Percentiles rank a stretch among this genome's conserved stretches.
These are phyloP conservation scores for Podarcis siculus DNA, from an alignment of 2,797 vertebrate species.

Conservation along the genomic window DNA sequence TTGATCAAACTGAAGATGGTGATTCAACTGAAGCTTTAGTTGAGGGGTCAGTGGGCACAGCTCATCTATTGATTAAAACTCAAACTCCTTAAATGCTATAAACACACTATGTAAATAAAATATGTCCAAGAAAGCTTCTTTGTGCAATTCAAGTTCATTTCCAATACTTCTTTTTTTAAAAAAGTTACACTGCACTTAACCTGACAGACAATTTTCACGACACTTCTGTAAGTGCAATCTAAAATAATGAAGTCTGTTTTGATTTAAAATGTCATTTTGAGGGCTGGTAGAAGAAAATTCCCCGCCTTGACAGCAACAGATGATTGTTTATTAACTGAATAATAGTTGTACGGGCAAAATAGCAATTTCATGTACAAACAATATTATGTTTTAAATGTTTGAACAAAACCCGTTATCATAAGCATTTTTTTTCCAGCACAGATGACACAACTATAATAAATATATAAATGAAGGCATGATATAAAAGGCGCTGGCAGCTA, in stretches of 20 bases:
- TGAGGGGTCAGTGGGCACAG: not conserved
- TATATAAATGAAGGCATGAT: not conserved
- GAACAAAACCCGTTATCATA: slow-evolving; percentile 62
- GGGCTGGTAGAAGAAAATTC: slow-evolving; percentile 61
- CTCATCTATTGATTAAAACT: not conserved
- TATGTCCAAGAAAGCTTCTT: slow-evolving; percentile 51
- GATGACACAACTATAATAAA: slow-evolving; percentile 37
- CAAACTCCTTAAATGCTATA: not conserved
- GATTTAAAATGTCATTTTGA: slow-evolving; percentile 65
- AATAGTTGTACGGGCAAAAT: slow-evolving; percentile 67
- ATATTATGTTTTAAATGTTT: slow-evolving; percentile 56
- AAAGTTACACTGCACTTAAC: slow-evolving; percentile 50
- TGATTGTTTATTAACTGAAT: slow-evolving; percentile 65
- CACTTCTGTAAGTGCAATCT: slow-evolving; percentile 31
- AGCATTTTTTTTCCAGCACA: slow-evolving; percentile 36
- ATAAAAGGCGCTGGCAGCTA: not conserved
- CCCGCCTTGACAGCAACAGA: slow-evolving; percentile 66
- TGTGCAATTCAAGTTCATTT: slow-evolving; percentile 56
- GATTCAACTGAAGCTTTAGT: not conserved
- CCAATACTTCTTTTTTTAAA: slow-evolving; percentile 25
- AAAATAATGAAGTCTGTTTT: slow-evolving; percentile 42
- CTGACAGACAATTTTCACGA: slow-evolving; percentile 56
- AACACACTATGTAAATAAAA: too few species aligned
- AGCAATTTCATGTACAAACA: slow-evolving; percentile 37
- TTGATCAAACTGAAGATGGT: not conserved